A percentile compares a stretch with the other conserved stretches of the same genome.
phyloP scores from a whole-genome alignment of 2,888 invertebrate species.

The Volucella bombylans region DNA sequence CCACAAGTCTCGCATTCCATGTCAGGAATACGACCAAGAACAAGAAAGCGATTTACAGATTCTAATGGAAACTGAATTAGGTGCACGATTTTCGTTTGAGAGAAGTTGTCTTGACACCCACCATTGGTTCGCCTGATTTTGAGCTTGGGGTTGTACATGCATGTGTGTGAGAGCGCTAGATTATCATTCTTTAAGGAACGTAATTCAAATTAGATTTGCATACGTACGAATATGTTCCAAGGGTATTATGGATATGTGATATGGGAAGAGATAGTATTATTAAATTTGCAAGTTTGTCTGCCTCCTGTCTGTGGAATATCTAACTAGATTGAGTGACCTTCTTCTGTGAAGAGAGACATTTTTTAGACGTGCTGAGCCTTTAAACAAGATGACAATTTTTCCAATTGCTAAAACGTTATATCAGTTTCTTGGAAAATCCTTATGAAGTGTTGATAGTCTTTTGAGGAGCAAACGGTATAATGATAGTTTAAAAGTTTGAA shows the following conservation, averaged over 20 bases:
- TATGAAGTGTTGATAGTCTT: not conserved
- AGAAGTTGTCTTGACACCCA: conserved; percentile 35
- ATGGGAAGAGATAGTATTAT: conserved; percentile 49
- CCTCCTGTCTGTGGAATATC: conserved; percentile 54
- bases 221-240: conserved; percentile 9
- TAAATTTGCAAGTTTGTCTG: conserved; percentile 66
- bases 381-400: conserved; percentile 43
- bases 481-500: no score
- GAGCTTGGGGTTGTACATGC: not conserved
- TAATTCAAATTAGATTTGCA: conserved; percentile 61
- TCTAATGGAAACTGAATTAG: conserved; percentile 71
- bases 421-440: conserved; percentile 9
- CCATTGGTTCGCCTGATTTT: not conserved
- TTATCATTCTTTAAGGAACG: conserved; percentile 28
- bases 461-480: not conserved
- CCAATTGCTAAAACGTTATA: conserved; percentile 50
- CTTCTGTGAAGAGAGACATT: conserved; percentile 27
- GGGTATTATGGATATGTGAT: not conserved
- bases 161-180: conserved; percentile 10
- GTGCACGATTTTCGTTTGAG: conserved; percentile 62
- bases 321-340: conserved; percentile 67
- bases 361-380: conserved; percentile 24
- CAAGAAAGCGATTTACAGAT: conserved; percentile 56
- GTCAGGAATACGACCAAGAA: conserved; percentile 1
- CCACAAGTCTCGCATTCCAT: not conserved